Base-by-base conservation (phyloP, 92 coral and sea anemone species). In the Bergia sp. region DNA sequence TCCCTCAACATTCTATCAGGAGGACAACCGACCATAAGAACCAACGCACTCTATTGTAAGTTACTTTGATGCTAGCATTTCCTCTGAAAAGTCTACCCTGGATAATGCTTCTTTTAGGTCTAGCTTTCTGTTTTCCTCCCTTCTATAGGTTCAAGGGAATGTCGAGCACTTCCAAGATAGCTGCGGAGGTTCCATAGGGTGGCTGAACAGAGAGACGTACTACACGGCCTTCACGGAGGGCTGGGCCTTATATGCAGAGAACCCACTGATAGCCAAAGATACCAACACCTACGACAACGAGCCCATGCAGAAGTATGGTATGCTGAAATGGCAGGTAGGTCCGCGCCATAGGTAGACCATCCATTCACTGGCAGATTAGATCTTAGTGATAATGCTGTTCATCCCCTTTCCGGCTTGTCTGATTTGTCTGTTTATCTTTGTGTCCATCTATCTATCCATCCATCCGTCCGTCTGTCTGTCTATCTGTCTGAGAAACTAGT, bases 141-240 rank as follows among this genome's bases (percentile, higher is more conserved):
- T 57, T 61, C 69, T 21, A 4, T 23, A 85, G 74, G 50, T 95
- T 10, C 99, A 96, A 73, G 99, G 99, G 10, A 93, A 90, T 86
- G 76, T 90, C 13, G 99, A 96, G 65, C 95, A 96, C 84, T 96
- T 96, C 88, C 93, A 88, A 49, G 99, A 96, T 57, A 94, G 86
- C 85, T 95, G 98, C 79, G 93, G 96, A 10, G 99, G 98, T n/a
- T 83, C 93, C 7, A 94, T 95, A 66, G 89, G 95, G 37, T 96
- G 99, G 99, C 90, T 96, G 79, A 88, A 95, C 71, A 49, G 65
- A 4, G 94, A 85, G 71, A 93, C 96, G 0, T 96, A 95, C 85
- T 95, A 96, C 93, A 96, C 99, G 45, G 99, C 99, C 21, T 95
- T 94, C 76, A 96, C 96, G 4, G 99, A 96, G 69, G 99, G 99